Evolutionary conservation across 1,140 invertebrate genomes (phyloP), one percentile per base, ranked within the genome.

Genomic region (Heliothis virescens): DNA sequence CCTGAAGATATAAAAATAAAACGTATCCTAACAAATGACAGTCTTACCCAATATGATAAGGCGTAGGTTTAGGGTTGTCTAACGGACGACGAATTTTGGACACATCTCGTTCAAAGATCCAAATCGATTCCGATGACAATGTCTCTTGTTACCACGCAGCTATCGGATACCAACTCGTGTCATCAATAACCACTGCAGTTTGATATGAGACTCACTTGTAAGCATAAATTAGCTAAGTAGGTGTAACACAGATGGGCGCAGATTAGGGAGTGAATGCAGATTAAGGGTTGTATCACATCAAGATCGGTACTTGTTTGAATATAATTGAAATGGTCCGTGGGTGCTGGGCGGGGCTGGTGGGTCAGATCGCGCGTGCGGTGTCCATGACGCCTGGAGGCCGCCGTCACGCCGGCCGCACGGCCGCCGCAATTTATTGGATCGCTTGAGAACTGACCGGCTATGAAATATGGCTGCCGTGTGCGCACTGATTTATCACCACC

Each of bases 381-480:
- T 72, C 69, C 50, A 21, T 57, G 69, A 34, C 52, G 50, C 52
- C 69, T 72, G 26, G 62, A 12, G 21, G 26, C 18, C 29, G 63
- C 75, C 53, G 13, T 57, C 60, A 41, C 50, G 48, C n/a, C 48
- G 18, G 10, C 52, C 53, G 71, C 71, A 34, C 71, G 34, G n/a
- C 47, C 71, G 82, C 71, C 84, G 81, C 83, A 82, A 88, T 87
- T 87, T 88, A 87, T 87, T 77, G 82, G 60, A 65, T 69, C 81
- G 82, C 76, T 82, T 79, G 83, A 84, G 81, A 76, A 83, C 75
- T 83, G 80, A 76, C 83, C 82, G 83, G 72, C 81, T 85, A 86
- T 89, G 89, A 90, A 87, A 89, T 90, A 90, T 79, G 83, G 81
- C 79, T 47, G 79, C 72, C 77, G 59, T 62, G 69, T 79, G 76